Conservation (phyloP, 2,888 invertebrate genomes). For the Blastobasis adustella region DNA sequence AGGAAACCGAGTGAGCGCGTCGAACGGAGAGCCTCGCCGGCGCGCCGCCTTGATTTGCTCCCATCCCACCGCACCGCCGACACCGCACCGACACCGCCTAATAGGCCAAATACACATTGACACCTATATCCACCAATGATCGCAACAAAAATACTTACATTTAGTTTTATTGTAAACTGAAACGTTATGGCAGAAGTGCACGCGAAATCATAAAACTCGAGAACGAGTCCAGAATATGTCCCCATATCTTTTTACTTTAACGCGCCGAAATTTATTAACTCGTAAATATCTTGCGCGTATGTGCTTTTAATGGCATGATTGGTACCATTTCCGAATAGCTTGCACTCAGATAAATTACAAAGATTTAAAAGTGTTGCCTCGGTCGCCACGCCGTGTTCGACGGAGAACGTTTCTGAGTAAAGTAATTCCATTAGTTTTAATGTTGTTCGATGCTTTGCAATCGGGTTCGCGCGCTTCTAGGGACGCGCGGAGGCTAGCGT, state of each 20-base stretch:
- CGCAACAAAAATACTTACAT: constrained; percentile 1
- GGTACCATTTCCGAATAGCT: constrained; percentile 43
- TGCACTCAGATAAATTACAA: constrained; percentile 30
- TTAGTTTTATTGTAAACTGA: constrained; percentile 50
- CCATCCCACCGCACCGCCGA: constrained; percentile 23
- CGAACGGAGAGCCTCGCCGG: constrained; percentile 30
- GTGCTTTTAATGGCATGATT: constrained; percentile 50
- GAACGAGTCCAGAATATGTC: constrained; percentile 49
- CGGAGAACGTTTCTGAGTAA: not conserved
- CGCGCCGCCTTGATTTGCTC: constrained; percentile 45
- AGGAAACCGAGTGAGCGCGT: constrained; percentile 48
- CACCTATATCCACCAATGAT: not conserved
- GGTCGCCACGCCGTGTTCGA: not conserved
- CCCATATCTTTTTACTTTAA: constrained; percentile 48
- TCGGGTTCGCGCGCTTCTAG: not conserved
- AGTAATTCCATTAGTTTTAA: constrained; percentile 4
- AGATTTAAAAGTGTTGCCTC: constrained; percentile 4
- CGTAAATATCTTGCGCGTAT: constrained; percentile 49
- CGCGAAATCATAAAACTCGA: constrained; percentile 43
- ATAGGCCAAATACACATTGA: not conserved
- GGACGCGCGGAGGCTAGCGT: not conserved
- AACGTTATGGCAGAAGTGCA: constrained; percentile 38
- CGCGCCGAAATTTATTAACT: constrained; percentile 50
- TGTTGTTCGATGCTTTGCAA: not conserved
- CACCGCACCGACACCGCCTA: constrained; percentile 3